These are phyloP conservation scores for Paramuricea clavata DNA, from an alignment of 92 coral and sea anemone genomes.

Conservation along the genomic window DNA sequence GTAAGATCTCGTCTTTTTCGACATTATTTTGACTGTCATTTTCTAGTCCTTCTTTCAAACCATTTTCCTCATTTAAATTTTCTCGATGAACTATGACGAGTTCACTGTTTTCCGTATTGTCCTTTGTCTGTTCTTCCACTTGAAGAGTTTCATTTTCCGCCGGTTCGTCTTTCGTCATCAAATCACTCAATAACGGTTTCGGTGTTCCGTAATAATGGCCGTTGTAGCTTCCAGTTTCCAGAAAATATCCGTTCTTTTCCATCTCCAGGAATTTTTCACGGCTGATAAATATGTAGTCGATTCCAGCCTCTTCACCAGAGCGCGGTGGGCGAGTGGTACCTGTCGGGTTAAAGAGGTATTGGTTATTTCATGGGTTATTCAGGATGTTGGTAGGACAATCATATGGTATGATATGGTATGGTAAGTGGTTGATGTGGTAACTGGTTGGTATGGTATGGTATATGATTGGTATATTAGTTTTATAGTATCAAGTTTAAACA, in stretches of 20 bases:
- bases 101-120: neutral
- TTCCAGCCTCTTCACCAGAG: conserved; percentile 45
- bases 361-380: neutral
- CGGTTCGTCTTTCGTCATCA: neutral
- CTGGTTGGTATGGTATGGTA: too few species aligned
- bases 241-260: conserved; percentile 40
- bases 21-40: neutral
- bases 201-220: conserved; percentile 45
- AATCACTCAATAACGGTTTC: conserved; percentile 10
- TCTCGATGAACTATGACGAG: conserved; percentile 10
- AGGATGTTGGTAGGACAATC: neutral
- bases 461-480: too few species aligned
- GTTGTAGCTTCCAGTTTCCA: conserved; percentile 43
- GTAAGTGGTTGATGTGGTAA: too few species aligned
- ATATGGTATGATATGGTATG: too few species aligned
- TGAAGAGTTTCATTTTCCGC: neutral
- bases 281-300: conserved; percentile 37
- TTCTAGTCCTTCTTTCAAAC: neutral
- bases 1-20: neutral
- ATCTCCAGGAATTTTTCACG: conserved; percentile 36
- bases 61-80: neutral
- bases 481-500: too few species aligned
- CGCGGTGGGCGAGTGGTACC: conserved; percentile 46
- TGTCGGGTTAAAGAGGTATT: neutral
- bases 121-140: neutral